Base-by-base conservation (phyloP, 2,888 invertebrate genomes). In the Lasioglossum malachurum region DNA sequence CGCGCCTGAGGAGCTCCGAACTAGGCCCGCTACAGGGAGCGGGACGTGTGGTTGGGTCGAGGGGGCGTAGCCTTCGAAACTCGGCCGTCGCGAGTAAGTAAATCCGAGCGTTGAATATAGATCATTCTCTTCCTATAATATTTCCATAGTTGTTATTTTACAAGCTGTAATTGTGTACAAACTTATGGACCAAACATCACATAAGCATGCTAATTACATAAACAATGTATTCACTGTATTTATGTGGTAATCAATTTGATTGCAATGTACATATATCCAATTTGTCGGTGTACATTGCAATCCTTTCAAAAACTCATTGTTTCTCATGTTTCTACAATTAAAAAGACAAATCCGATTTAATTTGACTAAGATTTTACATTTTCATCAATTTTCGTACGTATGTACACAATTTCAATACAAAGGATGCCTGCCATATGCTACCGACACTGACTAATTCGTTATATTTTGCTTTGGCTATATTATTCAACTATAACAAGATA, bases 381-480 rank as follows among this genome's bases (percentile, higher is more conserved):
- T 60, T 64, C 69, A 77, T 49, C 60, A 19, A 49, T 75, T 82
- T 78, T 64, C 44, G 75, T 83, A 46, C 60, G 44, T 87, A 76
- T 87, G 80, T 82, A 88, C 77, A 91, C n/a, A 79, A 83, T 74
- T 80, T 84, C 38, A 57, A 79, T 82, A 80, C 72, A 76, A 75
- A 78, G 82, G 82, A 89, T 89, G 89, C 83, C 76, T 89, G 89
- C 83, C 76, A 71, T 73, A 71, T 83, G 74, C 75, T 83, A 78
- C 76, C 67, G 75, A 72, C 69, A 80, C 38, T 86, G 60, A 31
- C 64, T 86, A 84, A 88, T 75, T 83, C 41, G 31, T 80, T 87
- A 78, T 64, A 81, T 64, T 46, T 77, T 46, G 57, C 86, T 87
- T 87, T 86, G 86, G 86, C 76, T 79, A 76, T 60, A 78, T 46